phyloP scores from a whole-genome alignment of 2,797 vertebrate species.

The Sebastes steindachneri region DNA sequence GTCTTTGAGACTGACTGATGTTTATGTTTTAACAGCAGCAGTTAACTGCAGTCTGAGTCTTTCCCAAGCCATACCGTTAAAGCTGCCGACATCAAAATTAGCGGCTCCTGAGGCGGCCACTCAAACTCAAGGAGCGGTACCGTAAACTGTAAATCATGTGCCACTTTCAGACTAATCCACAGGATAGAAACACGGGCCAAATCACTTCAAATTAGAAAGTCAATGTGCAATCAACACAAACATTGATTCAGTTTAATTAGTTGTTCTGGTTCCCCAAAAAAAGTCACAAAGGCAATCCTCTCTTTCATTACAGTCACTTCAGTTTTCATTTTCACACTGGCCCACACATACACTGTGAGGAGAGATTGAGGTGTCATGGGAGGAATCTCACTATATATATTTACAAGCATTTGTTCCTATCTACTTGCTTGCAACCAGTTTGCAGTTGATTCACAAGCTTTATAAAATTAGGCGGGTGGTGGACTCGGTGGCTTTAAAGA shows the following conservation, averaged over 20 bases:
- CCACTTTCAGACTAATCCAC: neutral
- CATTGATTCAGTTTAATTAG: neutral
- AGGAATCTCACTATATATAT: slow-evolving; percentile 11
- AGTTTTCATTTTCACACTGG: slow-evolving; percentile 35
- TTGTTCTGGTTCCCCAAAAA: neutral
- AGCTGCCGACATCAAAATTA: slow-evolving; percentile 1
- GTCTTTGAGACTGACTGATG: neutral
- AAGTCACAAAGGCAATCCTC: slow-evolving; percentile 4
- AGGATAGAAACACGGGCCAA: neutral
- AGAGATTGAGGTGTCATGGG: slow-evolving; percentile 31
- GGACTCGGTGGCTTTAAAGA: neutral
- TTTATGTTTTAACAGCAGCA: neutral
- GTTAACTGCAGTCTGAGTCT: neutral
- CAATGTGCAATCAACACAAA: neutral
- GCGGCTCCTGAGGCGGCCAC: neutral
- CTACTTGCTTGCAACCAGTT: neutral
- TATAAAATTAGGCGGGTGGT: neutral
- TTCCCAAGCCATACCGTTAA: neutral
- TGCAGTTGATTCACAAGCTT: neutral
- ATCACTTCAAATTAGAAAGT: slow-evolving; percentile 18
- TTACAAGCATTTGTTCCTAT: neutral
- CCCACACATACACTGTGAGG: slow-evolving; percentile 37
- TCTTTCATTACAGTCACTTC: neutral
- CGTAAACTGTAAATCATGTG: neutral
- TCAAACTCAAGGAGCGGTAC: neutral